phyloP scores from a whole-genome alignment of 2,113 vertebrate genomes.

The Oxyruncus cristatus region DNA sequence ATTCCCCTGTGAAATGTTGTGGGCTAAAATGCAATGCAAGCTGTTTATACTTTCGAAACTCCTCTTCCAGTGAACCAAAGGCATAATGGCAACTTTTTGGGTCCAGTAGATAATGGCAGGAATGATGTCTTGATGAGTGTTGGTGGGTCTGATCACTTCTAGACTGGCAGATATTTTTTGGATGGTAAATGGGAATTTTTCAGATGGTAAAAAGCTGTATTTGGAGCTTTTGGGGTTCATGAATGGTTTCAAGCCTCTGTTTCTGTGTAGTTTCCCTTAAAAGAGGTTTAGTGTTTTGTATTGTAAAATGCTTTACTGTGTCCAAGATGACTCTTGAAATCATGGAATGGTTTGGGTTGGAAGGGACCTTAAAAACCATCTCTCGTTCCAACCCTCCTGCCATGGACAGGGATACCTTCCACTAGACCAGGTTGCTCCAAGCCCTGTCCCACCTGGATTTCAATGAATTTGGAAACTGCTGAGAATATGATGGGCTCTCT shows the following conservation, averaged over 20 bases:
- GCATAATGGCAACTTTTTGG: not conserved
- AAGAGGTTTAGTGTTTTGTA: not conserved
- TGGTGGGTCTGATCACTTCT: not conserved
- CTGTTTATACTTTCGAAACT: not conserved
- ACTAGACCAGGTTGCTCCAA: not conserved
- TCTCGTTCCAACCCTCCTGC: not conserved
- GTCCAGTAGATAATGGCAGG: not conserved
- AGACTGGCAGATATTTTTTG: accelerated
- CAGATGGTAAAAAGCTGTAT: not conserved
- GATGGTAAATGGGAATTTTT: not conserved
- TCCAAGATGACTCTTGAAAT: not conserved
- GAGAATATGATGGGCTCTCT: not conserved
- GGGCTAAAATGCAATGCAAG: not conserved
- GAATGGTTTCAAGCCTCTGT: not conserved
- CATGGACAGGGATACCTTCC: not conserved
- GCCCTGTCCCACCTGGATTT: not conserved
- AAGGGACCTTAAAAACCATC: not conserved
- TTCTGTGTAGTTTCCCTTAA: not conserved
- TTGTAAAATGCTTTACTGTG: not conserved
- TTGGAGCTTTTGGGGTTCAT: not conserved
- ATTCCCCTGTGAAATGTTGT: not conserved
- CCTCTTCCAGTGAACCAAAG: not conserved
- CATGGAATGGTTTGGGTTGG: not conserved
- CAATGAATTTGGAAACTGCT: not conserved
- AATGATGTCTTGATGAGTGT: not conserved